A percentile compares a stretch with the other conserved stretches of the same genome.
Conservation (phyloP, 2,797 vertebrate species). For the Sebastes oblongus region DNA sequence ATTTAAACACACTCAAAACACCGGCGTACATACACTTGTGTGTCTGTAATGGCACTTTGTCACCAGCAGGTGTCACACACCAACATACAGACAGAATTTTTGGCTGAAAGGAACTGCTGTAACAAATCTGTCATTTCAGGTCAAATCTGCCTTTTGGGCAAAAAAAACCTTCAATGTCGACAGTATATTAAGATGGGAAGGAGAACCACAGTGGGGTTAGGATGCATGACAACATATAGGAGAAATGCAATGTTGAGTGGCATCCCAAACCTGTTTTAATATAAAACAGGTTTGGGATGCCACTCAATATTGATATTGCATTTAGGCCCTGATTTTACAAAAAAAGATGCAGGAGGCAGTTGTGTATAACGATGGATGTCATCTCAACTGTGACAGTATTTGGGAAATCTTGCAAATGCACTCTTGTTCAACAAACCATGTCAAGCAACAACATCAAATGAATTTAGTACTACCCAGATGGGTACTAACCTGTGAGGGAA, state of each 20-base stretch:
- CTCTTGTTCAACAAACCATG: no score
- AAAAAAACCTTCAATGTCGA: background rate
- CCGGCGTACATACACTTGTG: background rate
- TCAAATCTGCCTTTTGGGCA: background rate
- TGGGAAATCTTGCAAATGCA: background rate
- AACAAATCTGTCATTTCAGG: background rate
- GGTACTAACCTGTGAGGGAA: conserved; percentile 91
- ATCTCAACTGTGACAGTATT: background rate
- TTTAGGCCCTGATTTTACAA: background rate
- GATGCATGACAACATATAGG: background rate
- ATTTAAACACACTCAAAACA: background rate
- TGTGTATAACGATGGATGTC: background rate
- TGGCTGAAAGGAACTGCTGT: no score
- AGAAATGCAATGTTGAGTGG: no score
- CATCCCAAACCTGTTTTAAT: background rate
- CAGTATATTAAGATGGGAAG: background rate
- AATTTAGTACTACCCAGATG: background rate
- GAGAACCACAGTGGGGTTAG: background rate
- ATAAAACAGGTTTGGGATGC: background rate
- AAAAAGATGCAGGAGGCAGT: background rate
- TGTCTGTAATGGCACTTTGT: conserved; percentile 17
- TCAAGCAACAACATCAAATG: background rate
- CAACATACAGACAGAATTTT: background rate
- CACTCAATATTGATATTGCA: background rate
- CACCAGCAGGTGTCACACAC: conserved; percentile 67